phyloP scores from a whole-genome alignment of 2,888 invertebrate genomes.

The Temnothorax unifasciatus region DNA sequence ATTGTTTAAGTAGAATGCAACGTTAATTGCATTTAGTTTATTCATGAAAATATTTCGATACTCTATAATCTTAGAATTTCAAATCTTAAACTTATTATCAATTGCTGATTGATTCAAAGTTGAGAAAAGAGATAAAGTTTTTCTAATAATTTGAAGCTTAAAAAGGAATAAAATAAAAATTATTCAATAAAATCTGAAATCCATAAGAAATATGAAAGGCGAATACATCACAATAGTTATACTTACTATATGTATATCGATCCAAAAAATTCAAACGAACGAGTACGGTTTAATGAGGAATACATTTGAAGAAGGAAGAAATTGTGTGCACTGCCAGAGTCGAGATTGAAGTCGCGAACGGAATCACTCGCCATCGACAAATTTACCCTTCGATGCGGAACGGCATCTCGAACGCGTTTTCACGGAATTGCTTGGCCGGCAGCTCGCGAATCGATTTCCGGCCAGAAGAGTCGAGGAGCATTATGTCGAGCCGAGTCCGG shows the following conservation, averaged over 20 bases:
- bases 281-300: background rate
- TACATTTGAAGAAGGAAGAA: constrained; percentile 8
- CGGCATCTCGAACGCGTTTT: constrained; percentile 29
- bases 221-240: background rate
- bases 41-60: background rate
- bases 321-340: constrained; percentile 10
- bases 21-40: background rate
- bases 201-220: background rate
- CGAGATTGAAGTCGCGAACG: constrained; percentile 42
- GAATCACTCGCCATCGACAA: constrained; percentile 42
- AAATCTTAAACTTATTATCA: no score
- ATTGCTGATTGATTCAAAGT: background rate
- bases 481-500: constrained; percentile 47
- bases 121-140: background rate
- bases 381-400: constrained; percentile 41
- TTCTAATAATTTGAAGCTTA: background rate
- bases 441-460: constrained; percentile 51
- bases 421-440: constrained; percentile 47
- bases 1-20: background rate
- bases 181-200: background rate
- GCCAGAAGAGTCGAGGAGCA: constrained; percentile 43
- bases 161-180: background rate
- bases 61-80: no score
- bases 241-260: background rate
- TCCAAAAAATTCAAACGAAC: background rate